Evolutionary conservation across 1,140 invertebrate species (phyloP), one percentile per base, ranked within the genome.

Genomic region (Protaetia brevitarsis): DNA sequence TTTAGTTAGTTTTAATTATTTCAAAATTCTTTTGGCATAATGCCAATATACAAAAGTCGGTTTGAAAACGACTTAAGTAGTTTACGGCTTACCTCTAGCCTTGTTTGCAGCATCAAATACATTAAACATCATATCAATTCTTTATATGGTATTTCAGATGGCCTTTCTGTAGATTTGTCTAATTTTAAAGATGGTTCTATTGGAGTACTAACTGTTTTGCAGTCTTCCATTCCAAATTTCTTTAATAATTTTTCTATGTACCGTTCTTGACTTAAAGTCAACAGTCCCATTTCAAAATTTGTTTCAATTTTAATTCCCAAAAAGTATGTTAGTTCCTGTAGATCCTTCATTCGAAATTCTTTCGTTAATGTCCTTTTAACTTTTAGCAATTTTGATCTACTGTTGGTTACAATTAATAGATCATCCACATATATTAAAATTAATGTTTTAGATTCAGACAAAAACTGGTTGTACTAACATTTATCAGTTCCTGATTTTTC

Each of bases 71-170:
- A 26, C 74, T 74, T 4, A 63, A 58, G 41, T 41, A 69, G 61
- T 66, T 69, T 2, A 82, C 77, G 10, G 78, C 72, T 67, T 73
- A 81, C 2, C 75, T 82, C 79, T 7, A 77, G 77, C 29, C 79
- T 66, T 8, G 78, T 76, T 2, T 71, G 66, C 29, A 68, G 61
- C 19, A 77, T 63, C 1, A 78, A 31, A 69, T 80, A 81, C 65
- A 80, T 68, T 19, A 82, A 66, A 57, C 72, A 71, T 0, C 78
- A 77, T 2, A 80, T 70, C 1, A 76, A 67, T 65, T 81, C 68
- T 41, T 71, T 68, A 67, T 72, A 81, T 28, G 60, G 64, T 57
- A 66, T 57, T 57, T 19, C 11, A 63, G 31, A 19, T 67, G 26
- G 13, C 5, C 36, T 28, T 30, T 58, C 23, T 11, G 13, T 13